phyloP scores from a whole-genome alignment of 2,113 vertebrate genomes.

The Entomyzon cyanotis region DNA sequence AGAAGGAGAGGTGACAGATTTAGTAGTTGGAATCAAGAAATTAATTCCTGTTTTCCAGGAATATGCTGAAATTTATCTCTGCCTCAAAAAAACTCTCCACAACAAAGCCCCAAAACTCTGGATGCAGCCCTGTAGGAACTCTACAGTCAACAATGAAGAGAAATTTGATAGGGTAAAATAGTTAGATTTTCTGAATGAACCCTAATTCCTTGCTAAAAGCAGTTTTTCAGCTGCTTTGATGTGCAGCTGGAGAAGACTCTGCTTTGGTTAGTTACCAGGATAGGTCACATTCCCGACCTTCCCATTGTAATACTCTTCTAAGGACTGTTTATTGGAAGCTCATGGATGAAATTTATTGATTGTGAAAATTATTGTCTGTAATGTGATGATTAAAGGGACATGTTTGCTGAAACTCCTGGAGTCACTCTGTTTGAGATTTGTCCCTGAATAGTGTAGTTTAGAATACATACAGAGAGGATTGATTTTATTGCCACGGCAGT shows the following conservation, averaged over 20 bases:
- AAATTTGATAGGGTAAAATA: not conserved
- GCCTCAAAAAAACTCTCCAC: not conserved
- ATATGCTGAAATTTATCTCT: not conserved
- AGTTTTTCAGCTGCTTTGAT: conserved; percentile 9
- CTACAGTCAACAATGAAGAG: not conserved
- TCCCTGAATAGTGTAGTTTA: not conserved
- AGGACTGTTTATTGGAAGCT: not conserved
- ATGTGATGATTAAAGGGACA: not conserved
- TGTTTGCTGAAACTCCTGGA: not conserved
- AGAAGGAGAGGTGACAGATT: not conserved
- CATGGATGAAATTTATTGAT: not conserved
- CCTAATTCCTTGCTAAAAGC: not conserved
- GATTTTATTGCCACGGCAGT: not conserved
- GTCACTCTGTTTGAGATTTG: not conserved
- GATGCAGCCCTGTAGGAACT: not conserved
- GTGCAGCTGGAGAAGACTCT: conserved; percentile 24
- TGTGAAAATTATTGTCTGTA: not conserved
- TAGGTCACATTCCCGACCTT: conserved; percentile 12
- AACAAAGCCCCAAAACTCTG: not conserved
- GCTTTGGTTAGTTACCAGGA: not conserved
- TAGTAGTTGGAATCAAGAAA: not conserved
- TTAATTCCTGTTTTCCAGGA: not conserved
- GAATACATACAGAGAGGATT: not conserved
- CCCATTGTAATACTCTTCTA: not conserved
- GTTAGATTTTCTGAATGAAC: not conserved